phyloP scores from a whole-genome alignment of 2,888 invertebrate genomes.

The Ennomos quercinarius region DNA sequence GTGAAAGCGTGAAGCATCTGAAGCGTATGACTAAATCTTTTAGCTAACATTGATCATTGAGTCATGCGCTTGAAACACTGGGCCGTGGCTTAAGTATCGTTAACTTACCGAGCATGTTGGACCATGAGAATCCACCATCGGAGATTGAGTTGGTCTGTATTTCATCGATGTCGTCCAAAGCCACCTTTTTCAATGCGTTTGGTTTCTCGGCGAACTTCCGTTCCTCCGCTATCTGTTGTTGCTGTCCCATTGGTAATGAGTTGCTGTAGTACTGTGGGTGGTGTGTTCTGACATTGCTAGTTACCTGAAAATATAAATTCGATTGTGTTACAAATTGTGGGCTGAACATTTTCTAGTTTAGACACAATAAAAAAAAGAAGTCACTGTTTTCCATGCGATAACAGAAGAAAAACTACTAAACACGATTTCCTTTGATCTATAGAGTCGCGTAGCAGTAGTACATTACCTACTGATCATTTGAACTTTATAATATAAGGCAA shows the following conservation, averaged over 20 bases:
- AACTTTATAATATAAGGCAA: not conserved
- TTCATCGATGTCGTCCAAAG: slow-evolving; percentile 92
- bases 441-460: too few relatives aligned
- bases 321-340: not conserved
- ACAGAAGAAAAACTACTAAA: too few relatives aligned
- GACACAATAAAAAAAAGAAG: too few relatives aligned
- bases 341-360: too few relatives aligned
- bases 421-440: too few relatives aligned
- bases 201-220: slow-evolving; percentile 96
- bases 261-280: slow-evolving; percentile 80
- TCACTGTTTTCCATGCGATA: too few relatives aligned
- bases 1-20: slow-evolving; percentile 12
- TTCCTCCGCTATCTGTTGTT: slow-evolving; percentile 81
- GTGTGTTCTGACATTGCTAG: slow-evolving; percentile 78
- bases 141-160: slow-evolving; percentile 92
- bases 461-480: too few relatives aligned
- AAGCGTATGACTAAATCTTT: not conserved
- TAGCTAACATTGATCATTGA: slow-evolving; percentile 1
- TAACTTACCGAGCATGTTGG: slow-evolving; percentile 90
- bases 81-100: too few relatives aligned
- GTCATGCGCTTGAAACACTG: slow-evolving; percentile 4
- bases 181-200: slow-evolving; percentile 95
- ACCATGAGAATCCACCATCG: slow-evolving; percentile 94
- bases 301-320: slow-evolving; percentile 62
- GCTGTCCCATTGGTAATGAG: slow-evolving; percentile 64